phyloP scores from a whole-genome alignment of 2,113 vertebrate genomes.

The Hiodon alosoides region DNA sequence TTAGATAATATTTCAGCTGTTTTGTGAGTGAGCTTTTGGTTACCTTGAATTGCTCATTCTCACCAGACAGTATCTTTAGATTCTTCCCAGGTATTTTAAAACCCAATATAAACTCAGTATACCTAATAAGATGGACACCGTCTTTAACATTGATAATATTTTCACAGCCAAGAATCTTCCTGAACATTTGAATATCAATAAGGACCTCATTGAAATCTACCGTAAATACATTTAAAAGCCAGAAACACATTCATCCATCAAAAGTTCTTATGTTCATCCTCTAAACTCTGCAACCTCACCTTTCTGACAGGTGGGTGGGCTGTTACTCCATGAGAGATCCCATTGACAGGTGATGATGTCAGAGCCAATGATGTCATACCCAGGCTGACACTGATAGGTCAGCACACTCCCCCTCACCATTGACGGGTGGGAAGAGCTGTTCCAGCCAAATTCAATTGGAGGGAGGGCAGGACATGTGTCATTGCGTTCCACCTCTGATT shows the following conservation, averaged over 20 bases:
- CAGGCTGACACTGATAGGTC: constrained; percentile 87
- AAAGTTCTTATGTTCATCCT: neutral
- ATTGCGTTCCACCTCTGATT: constrained; percentile 82
- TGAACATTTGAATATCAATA: neutral
- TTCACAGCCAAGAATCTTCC: neutral
- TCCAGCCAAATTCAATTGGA: constrained; percentile 80
- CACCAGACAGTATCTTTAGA: neutral
- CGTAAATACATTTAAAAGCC: neutral
- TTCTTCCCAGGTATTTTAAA: too few relatives aligned
- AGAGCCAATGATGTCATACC: constrained; percentile 83
- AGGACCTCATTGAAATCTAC: neutral
- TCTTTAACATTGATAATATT: neutral
- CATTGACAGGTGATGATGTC: constrained; percentile 91
- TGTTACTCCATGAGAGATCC: constrained; percentile 87
- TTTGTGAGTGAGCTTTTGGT: too few relatives aligned
- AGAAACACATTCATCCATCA: neutral
- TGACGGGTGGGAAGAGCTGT: constrained; percentile 78
- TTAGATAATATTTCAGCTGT: too few relatives aligned
- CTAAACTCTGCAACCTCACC: constrained; percentile 54
- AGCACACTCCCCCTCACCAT: constrained; percentile 82
- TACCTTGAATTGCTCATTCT: neutral
- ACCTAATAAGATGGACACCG: too few relatives aligned
- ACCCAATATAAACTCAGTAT: too few relatives aligned
- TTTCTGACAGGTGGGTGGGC: constrained; percentile 80
- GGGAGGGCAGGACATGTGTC: constrained; percentile 81